Percentiles rank a stretch among this genome's conserved stretches.
Conservation (phyloP, 2,113 vertebrate genomes). For the Malaclemys terrapin region DNA sequence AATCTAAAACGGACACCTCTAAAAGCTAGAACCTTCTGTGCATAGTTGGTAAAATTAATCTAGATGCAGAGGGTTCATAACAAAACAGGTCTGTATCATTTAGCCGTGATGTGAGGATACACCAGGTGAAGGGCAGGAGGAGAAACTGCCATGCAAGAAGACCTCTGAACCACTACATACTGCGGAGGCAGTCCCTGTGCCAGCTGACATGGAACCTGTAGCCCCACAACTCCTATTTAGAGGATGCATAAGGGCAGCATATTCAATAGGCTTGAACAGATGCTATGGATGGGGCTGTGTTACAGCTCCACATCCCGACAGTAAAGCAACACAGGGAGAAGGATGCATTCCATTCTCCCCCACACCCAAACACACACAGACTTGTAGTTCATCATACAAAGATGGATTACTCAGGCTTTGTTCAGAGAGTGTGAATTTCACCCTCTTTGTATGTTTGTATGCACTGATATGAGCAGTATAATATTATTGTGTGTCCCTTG, state of each 20-base stretch:
- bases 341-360: background rate
- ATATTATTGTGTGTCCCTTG: background rate
- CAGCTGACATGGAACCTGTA: background rate
- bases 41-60: background rate
- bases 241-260: background rate
- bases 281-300: background rate
- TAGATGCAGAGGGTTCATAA: background rate
- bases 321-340: background rate
- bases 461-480: background rate
- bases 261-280: background rate
- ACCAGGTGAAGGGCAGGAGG: background rate
- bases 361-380: background rate
- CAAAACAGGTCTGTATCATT: background rate
- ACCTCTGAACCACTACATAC: background rate
- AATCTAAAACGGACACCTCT: background rate
- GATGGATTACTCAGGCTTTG: background rate
- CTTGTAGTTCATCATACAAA: background rate
- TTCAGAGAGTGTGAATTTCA: background rate
- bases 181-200: background rate
- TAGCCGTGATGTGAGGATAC: background rate
- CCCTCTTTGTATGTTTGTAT: background rate
- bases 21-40: background rate
- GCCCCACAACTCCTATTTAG: background rate
- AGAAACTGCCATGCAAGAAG: background rate
- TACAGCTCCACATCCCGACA: background rate